These are phyloP conservation scores for Pao palembangensis DNA, from an alignment of 2,113 vertebrate genomes.

Conservation along the genomic window DNA sequence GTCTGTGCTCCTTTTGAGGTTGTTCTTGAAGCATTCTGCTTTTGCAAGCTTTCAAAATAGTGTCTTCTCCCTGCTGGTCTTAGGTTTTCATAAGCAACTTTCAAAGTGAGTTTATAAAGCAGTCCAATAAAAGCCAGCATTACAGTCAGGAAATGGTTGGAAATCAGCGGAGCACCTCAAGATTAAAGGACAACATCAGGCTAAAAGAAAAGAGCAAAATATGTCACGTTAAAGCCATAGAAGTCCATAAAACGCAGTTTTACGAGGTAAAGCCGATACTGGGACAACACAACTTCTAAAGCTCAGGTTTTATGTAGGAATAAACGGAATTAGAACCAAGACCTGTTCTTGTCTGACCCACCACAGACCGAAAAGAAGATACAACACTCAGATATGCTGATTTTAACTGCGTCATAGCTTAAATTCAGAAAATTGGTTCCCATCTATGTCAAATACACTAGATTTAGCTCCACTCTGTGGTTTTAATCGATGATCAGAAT, in stretches of 20 bases:
- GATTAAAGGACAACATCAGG: conserved; percentile 18
- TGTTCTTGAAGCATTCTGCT: too few species aligned
- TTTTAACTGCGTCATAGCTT: too few species aligned
- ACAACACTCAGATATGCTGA: background rate
- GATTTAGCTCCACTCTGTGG: too few species aligned
- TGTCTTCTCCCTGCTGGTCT: too few species aligned
- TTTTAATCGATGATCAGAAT: too few species aligned
- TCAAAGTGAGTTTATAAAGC: conserved; percentile 3
- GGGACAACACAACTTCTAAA: conserved; percentile 17
- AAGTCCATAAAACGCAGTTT: conserved; percentile 26
- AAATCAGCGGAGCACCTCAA: background rate
- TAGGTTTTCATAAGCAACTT: background rate
- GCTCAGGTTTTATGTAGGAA: background rate
- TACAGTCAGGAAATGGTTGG: conserved; percentile 17
- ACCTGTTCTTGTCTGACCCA: background rate
- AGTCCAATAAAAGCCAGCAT: conserved; percentile 14
- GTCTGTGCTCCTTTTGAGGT: too few species aligned
- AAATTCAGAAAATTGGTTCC: too few species aligned
- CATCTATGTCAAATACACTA: too few species aligned
- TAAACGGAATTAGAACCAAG: background rate
- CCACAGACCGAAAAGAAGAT: background rate
- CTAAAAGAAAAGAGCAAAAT: conserved; percentile 20
- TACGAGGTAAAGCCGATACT: background rate
- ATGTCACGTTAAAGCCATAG: conserved; percentile 7
- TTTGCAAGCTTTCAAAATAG: too few species aligned